Conservation (phyloP, 1,140 invertebrate species). For the Lepidurus apus region DNA sequence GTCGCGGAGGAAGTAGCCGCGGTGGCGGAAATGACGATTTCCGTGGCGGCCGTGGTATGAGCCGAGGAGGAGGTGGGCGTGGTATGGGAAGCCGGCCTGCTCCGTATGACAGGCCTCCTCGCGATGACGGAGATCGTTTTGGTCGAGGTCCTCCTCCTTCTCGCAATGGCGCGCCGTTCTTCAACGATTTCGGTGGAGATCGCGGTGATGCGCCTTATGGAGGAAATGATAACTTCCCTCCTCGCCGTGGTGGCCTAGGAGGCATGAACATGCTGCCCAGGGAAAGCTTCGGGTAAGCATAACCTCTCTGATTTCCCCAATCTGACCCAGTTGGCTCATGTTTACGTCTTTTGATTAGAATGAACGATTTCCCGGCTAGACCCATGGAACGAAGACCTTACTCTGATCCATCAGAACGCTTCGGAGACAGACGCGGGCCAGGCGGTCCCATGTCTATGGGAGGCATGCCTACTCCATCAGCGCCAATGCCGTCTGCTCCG, state of each 20-base stretch:
- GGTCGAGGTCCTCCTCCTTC: slow-evolving; percentile 38
- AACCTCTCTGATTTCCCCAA: not conserved
- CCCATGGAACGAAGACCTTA: slow-evolving; percentile 11
- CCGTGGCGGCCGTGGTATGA: slow-evolving; percentile 35
- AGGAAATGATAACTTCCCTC: slow-evolving; percentile 3
- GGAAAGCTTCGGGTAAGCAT: not conserved
- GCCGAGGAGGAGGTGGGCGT: slow-evolving; percentile 38
- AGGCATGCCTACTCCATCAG: slow-evolving; percentile 27
- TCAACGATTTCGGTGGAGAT: not conserved
- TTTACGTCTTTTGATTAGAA: not conserved
- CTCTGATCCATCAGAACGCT: slow-evolving; percentile 25
- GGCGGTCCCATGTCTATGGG: slow-evolving; percentile 34
- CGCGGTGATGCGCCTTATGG: not conserved
- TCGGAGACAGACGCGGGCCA: slow-evolving; percentile 34
- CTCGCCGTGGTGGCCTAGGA: not conserved
- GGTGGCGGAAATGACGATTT: slow-evolving; percentile 36
- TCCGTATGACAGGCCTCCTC: slow-evolving; percentile 38
- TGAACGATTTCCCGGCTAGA: not conserved
- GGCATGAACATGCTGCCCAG: not conserved
- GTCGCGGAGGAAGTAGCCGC: slow-evolving; percentile 37
- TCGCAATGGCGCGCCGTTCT: slow-evolving; percentile 22
- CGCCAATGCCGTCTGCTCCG: slow-evolving; percentile 31
- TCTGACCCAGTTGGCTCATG: not conserved
- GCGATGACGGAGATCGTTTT: slow-evolving; percentile 38
- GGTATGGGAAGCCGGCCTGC: slow-evolving; percentile 36